phyloP scores from a whole-genome alignment of 2,888 invertebrate species.

The Platycheirus albimanus region DNA sequence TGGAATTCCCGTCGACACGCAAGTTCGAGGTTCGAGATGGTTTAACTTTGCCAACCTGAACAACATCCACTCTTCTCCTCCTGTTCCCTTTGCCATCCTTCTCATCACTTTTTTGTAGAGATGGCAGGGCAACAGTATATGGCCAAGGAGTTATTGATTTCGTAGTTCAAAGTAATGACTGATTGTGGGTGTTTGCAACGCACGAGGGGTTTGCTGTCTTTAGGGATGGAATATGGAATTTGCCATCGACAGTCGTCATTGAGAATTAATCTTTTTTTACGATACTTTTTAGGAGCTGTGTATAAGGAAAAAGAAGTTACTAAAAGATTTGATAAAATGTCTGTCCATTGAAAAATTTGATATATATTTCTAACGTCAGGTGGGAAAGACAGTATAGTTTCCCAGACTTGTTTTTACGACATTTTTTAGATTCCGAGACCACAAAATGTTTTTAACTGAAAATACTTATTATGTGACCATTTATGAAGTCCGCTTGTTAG shows the following conservation, averaged over 20 bases:
- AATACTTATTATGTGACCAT: no score
- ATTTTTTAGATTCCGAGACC: neutral
- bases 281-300: conserved; percentile 62
- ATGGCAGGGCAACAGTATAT: conserved; percentile 19
- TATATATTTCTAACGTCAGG: no score
- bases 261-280: conserved; percentile 57
- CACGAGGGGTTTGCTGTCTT: neutral
- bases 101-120: no score
- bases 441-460: no score
- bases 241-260: conserved; percentile 53
- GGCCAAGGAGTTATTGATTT: conserved; percentile 67
- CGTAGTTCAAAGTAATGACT: conserved; percentile 47
- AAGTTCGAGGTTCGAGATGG: conserved; percentile 64
- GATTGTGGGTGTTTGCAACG: neutral
- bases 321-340: conserved; percentile 63
- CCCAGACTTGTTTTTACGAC: conserved; percentile 7
- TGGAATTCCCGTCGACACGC: conserved; percentile 67
- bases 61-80: conserved; percentile 23
- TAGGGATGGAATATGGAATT: conserved; percentile 14
- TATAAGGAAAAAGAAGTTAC: conserved; percentile 44
- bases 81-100: conserved; percentile 26
- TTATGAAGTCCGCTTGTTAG: no score
- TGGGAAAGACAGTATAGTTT: no score
- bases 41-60: conserved; percentile 29
- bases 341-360: conserved; percentile 22